Percentiles rank a stretch among this genome's conserved stretches.
Conservation (phyloP, 2,888 invertebrate genomes). For the Catocala fraxini region DNA sequence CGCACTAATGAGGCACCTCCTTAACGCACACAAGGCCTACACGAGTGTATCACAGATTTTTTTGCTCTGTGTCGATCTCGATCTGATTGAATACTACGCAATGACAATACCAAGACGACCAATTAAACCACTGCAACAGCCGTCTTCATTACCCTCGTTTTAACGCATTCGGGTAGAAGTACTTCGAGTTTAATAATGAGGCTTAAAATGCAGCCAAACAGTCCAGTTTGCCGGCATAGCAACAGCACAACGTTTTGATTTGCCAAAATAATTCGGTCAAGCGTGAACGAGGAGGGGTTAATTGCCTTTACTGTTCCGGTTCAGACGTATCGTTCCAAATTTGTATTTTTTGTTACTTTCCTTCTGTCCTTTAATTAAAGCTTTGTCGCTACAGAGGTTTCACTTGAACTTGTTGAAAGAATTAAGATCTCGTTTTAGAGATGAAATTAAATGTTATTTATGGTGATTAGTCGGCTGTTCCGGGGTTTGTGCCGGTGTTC, state of each 20-base stretch:
- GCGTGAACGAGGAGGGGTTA: conserved; percentile 48
- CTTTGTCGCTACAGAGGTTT: conserved; percentile 10
- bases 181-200: too few relatives aligned
- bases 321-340: conserved; percentile 31
- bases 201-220: too few relatives aligned
- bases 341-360: conserved; percentile 8
- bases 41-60: too few relatives aligned
- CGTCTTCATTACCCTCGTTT: too few relatives aligned
- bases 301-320: conserved; percentile 57
- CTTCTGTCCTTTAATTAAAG: conserved; percentile 24
- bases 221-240: background rate
- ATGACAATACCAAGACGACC: too few relatives aligned
- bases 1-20: too few relatives aligned
- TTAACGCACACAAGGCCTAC: too few relatives aligned
- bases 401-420: conserved; percentile 5
- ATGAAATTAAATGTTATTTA: conserved; percentile 5
- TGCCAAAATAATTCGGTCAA: conserved; percentile 56
- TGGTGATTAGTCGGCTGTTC: background rate
- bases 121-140: too few relatives aligned
- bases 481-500: background rate
- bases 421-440: conserved; percentile 9
- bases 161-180: too few relatives aligned
- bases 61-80: too few relatives aligned
- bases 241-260: conserved; percentile 26
- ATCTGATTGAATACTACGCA: too few relatives aligned